A percentile compares a stretch with the other conserved stretches of the same genome.
Evolutionary conservation across 1,140 invertebrate species (phyloP).

Genomic region (Calosoma granatense): DNA sequence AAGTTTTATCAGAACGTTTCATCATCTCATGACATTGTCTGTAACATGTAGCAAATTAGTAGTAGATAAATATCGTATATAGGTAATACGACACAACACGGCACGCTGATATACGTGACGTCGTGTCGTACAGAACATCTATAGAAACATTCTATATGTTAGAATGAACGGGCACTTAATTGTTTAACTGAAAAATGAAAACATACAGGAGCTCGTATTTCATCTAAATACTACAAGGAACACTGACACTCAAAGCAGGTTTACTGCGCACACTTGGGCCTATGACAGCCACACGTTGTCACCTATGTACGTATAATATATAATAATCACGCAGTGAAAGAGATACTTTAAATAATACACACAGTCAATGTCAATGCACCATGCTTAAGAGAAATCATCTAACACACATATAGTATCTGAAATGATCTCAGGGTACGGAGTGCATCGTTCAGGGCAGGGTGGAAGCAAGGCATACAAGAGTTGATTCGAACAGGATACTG

Average conservation of each 20-base stretch:
- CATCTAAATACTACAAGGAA: slow-evolving; percentile 24
- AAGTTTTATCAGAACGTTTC: not conserved
- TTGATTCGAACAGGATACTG: no score
- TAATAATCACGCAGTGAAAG: not conserved
- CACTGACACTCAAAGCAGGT: slow-evolving; percentile 31
- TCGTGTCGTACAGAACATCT: not conserved
- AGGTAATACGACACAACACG: no score
- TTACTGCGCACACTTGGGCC: not conserved
- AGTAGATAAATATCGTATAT: no score
- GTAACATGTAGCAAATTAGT: no score
- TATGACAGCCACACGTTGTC: not conserved
- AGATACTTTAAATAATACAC: slow-evolving; percentile 19
- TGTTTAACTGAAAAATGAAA: slow-evolving; percentile 10
- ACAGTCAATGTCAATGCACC: slow-evolving; percentile 32
- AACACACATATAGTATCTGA: slow-evolving; percentile 24
- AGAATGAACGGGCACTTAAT: not conserved
- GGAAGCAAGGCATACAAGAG: not conserved
- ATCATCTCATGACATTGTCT: not conserved
- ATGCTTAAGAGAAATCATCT: slow-evolving; percentile 28
- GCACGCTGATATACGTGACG: not conserved
- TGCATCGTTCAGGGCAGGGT: not conserved
- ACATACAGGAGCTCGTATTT: not conserved
- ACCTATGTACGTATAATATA: not conserved
- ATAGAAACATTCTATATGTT: not conserved
- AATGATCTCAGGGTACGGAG: not conserved